Conservation (phyloP, 1,140 invertebrate species). For the Euglossa dilemma region DNA sequence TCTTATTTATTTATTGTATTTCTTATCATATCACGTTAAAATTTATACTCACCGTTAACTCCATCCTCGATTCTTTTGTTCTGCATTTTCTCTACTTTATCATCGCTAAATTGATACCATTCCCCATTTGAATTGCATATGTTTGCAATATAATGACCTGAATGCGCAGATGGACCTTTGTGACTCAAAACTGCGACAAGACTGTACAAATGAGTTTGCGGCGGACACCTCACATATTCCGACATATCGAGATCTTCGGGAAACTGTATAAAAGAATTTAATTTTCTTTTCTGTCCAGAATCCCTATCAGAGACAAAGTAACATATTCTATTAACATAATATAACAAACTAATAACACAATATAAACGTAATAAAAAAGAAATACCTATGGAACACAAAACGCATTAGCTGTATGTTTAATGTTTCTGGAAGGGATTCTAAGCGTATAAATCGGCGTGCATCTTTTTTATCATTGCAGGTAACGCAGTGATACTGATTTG, state of each 20-base stretch:
- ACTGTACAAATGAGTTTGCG: slow-evolving; percentile 83
- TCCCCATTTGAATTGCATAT: slow-evolving; percentile 82
- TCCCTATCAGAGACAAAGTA: slow-evolving; percentile 79
- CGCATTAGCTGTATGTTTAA: slow-evolving; percentile 87
- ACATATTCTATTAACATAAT: slow-evolving; percentile 16
- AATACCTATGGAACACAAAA: slow-evolving; percentile 87
- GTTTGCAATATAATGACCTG: slow-evolving; percentile 88
- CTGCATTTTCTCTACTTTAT: slow-evolving; percentile 85
- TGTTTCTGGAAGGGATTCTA: slow-evolving; percentile 86
- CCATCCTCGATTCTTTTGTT: slow-evolving; percentile 82
- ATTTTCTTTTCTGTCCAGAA: slow-evolving; percentile 86
- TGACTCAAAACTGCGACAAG: slow-evolving; percentile 87
- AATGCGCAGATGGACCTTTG: slow-evolving; percentile 86
- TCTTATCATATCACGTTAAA: background rate
- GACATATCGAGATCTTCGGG: slow-evolving; percentile 88
- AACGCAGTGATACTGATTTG: slow-evolving; percentile 86
- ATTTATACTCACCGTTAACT: slow-evolving; percentile 72
- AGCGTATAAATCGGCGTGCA: slow-evolving; percentile 85
- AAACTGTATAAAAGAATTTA: slow-evolving; percentile 87
- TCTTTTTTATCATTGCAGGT: slow-evolving; percentile 86
- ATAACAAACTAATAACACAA: background rate
- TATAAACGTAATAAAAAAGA: slow-evolving; percentile 15
- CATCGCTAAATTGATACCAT: slow-evolving; percentile 89
- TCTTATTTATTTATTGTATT: background rate
- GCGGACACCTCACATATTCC: slow-evolving; percentile 79